A percentile compares a stretch with the other conserved stretches of the same genome.
phyloP scores from a whole-genome alignment of 2,113 vertebrate genomes.

The Charina bottae region DNA sequence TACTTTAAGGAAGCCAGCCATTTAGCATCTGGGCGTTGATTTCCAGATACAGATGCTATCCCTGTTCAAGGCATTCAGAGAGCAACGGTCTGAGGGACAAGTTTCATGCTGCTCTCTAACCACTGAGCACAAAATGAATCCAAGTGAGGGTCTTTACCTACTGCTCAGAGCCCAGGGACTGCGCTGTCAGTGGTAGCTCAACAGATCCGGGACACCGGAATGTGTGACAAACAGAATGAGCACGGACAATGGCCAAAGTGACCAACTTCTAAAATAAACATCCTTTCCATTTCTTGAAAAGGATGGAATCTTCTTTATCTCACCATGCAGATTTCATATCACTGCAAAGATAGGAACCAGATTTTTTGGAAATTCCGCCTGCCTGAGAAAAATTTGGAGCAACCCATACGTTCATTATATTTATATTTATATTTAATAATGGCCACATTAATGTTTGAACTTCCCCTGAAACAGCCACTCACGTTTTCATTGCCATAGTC shows the following conservation, averaged over 20 bases:
- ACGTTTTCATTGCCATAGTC: slow-evolving; percentile 45
- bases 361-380: background rate
- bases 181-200: background rate
- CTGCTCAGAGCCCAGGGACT: background rate
- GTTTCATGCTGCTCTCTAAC: background rate
- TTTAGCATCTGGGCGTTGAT: background rate
- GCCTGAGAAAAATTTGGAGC: background rate
- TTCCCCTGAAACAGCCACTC: slow-evolving; percentile 27
- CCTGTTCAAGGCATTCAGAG: background rate
- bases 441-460: background rate
- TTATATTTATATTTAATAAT: background rate
- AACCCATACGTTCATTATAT: background rate
- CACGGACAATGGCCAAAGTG: background rate
- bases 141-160: background rate
- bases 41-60: background rate
- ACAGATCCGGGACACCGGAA: background rate
- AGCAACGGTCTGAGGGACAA: background rate
- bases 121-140: background rate
- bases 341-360: background rate
- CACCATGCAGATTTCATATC: background rate
- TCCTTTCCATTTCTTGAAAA: background rate
- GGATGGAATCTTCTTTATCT: background rate
- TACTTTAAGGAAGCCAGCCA: background rate
- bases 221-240: background rate
- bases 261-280: background rate